Base-by-base conservation (phyloP, 2,888 invertebrate genomes). In the Rhamphomyia laevipes region DNA sequence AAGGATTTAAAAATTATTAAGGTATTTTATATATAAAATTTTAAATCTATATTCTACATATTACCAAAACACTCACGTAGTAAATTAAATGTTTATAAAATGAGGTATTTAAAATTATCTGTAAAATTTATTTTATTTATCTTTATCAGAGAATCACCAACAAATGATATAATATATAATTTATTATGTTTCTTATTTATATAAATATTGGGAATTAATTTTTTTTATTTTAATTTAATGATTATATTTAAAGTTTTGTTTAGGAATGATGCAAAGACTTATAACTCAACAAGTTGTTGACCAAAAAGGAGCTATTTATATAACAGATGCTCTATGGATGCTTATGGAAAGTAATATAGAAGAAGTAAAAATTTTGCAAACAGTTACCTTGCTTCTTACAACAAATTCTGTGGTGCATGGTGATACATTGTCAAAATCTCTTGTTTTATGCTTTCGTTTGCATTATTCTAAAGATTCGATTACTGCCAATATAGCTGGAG, bases 401-500 rank as follows among this genome's bases (percentile, higher is more conserved):
- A 94, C 95, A n/a, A 96, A 93, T 56, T 83, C 89, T 51, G 77
- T 95, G 46, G 95, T 97, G 33, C 92, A 91, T 66, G 95, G 95
- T 47, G 93, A 94, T 60, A 87, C 90, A 5, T 73, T 99, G 53
- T 90, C 97, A 18, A 91, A 91, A 76, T 92, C 94, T 64, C 71
- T 75, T 56, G 97, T 96, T 42, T 75, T 97, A 57, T 96, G 96
- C 68, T 94, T 99, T 72, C 85, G 94, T n/a, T 80, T 99, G 62
- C 94, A 97, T 67, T 89, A 92, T 59, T 84, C 92, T 9, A 89
- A 91, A 69, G 96, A 97, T 73, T 82, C 86, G 3, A 93, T 93
- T 52, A 95, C 94, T 41, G 88, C 90, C 45, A 97, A 96, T 68
- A 95, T 97, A 12, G 97, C 97, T 9, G 95, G 96, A 2, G 99